Evolutionary conservation across 1,140 invertebrate genomes (phyloP).

Genomic region (Lepidurus packardi): DNA sequence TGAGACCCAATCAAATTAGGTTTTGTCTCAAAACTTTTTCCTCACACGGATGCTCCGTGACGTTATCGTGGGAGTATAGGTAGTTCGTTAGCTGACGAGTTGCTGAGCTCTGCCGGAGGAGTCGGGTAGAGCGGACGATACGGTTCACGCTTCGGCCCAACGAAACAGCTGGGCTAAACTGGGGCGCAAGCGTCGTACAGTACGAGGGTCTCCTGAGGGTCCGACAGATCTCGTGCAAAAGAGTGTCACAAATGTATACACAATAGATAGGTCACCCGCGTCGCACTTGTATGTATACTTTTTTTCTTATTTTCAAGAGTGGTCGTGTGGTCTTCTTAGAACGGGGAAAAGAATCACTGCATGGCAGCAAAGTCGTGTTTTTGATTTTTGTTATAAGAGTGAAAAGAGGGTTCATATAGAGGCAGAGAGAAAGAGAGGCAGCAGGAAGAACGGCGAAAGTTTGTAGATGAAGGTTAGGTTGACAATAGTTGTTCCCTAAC

Average conservation of each 20-base stretch:
- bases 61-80: no score
- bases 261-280: neutral
- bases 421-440: neutral
- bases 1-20: no score
- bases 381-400: neutral
- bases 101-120: no score
- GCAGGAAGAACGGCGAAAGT: no score
- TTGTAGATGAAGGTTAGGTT: neutral
- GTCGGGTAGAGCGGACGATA: no score
- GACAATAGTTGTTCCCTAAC: neutral
- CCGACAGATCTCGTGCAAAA: neutral
- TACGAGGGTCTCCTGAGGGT: no score
- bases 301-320: neutral
- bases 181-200: no score
- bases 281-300: neutral
- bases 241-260: constrained; percentile 5
- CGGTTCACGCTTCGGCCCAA: no score
- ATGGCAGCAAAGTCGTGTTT: neutral
- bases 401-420: neutral
- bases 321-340: neutral
- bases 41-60: no score
- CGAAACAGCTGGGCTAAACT: no score
- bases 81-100: no score
- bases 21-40: no score
- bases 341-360: neutral